Evolutionary conservation across 1,140 invertebrate species (phyloP), one percentile per base, ranked within the genome.

Genomic region (Musca vetustissima): DNA sequence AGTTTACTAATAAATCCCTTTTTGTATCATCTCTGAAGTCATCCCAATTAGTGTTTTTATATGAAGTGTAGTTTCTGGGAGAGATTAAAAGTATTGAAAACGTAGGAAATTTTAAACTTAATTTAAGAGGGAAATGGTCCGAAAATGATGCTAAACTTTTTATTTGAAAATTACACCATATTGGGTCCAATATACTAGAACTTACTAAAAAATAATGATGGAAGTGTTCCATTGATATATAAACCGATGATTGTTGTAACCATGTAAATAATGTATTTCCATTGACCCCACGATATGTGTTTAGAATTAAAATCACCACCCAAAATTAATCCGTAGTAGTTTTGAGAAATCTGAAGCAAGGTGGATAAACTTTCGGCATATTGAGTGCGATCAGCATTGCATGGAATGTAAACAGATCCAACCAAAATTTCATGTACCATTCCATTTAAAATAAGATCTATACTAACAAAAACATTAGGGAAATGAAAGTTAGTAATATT

Each of bases 231-330:
- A 1, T 55, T 24, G 2, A 0, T 24, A 22, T 24, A 24, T 28
- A 3, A 14, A 24, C 9, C 15, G 21, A 55, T 14, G 22, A 25
- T 55, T 55, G 28, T 28, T 28, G 28, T 55, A 55, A 24, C 52
- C 52, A 25, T 15, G 21, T 21, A 11, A 4, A 24, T 15, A 55
- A 55, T 3, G 21, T 24, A 15, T 25, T 55, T 13, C 52, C 52
- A 55, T 55, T 55, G 13, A 24, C 21, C 52, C 52, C 52, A 55
- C 4, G 21, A 55, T 3, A 24, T 55, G 24, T 55, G 17, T 13
- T 55, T 55, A 11, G 19, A 25, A 21, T 55, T 55, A 24, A 55
- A 55, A 21, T 55, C 52, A 24, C 52, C 52, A 24, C 52, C 52
- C 8, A 55, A 6, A 24, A 24, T 9, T 55, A 24, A 13, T 22